Percentiles rank a stretch among this genome's conserved stretches.
These are phyloP conservation scores for Julus scandinavius DNA, from an alignment of 2,888 invertebrate genomes.

Conservation along the genomic window DNA sequence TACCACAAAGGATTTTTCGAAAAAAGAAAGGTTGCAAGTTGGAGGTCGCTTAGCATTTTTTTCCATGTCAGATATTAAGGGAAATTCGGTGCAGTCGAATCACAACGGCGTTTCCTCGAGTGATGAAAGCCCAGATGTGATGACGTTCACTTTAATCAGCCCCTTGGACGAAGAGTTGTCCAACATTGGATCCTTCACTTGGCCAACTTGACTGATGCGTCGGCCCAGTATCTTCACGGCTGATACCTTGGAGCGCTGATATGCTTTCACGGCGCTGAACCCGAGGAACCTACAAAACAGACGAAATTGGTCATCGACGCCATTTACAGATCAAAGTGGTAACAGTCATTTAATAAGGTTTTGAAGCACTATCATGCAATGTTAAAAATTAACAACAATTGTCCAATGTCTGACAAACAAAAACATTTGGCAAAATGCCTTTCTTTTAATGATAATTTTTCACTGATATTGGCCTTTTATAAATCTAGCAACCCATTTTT, in stretches of 20 bases:
- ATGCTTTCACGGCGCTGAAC: slow-evolving; percentile 87
- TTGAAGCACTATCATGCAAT: too few relatives aligned
- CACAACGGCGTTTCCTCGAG: slow-evolving; percentile 50
- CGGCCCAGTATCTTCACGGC: slow-evolving; percentile 78
- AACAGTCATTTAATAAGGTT: too few relatives aligned
- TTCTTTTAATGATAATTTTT: too few relatives aligned
- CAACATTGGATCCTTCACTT: not conserved
- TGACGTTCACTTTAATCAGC: slow-evolving; percentile 53
- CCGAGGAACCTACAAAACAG: slow-evolving; percentile 78
- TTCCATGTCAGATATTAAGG: not conserved
- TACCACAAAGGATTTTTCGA: not conserved
- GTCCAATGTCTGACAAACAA: too few relatives aligned
- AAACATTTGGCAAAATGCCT: too few relatives aligned
- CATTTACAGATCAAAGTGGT: not conserved
- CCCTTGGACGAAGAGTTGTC: slow-evolving; percentile 1
- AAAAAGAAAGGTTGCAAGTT: not conserved
- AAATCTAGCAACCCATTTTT: too few relatives aligned
- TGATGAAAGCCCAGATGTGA: slow-evolving; percentile 51
- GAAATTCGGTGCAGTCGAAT: not conserved
- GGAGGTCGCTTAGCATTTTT: not conserved
- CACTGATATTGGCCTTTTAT: too few relatives aligned
- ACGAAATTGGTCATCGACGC: slow-evolving; percentile 1
- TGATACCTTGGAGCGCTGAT: slow-evolving; percentile 89
- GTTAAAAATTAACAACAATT: too few relatives aligned
- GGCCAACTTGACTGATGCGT: slow-evolving; percentile 58